Evolutionary conservation across 1,140 invertebrate species (phyloP).

Genomic region (Nymphalis io): DNA sequence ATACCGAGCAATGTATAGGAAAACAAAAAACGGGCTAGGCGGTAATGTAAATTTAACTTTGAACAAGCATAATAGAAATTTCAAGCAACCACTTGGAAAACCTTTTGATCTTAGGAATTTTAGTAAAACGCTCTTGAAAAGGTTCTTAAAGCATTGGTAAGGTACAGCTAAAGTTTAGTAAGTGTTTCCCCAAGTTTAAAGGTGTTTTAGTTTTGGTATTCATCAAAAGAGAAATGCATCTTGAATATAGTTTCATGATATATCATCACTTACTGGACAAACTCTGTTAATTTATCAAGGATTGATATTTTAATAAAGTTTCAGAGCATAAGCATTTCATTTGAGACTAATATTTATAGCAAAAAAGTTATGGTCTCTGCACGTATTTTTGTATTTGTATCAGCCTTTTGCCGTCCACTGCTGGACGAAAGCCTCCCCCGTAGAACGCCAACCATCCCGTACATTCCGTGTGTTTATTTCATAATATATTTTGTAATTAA

Average conservation of each 20-base stretch:
- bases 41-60: conserved; percentile 63
- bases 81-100: conserved; percentile 69
- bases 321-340: no score
- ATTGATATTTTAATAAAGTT: background rate
- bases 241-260: background rate
- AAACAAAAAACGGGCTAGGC: conserved; percentile 40
- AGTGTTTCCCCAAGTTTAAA: conserved; percentile 37
- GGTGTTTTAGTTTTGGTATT: conserved; percentile 23
- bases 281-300: background rate
- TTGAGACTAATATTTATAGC: no score
- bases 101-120: conserved; percentile 74
- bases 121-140: conserved; percentile 55
- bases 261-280: conserved; percentile 4
- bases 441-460: no score
- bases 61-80: conserved; percentile 71
- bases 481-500: background rate
- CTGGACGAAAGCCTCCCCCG: no score
- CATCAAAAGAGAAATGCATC: conserved; percentile 4
- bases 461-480: no score
- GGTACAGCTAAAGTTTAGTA: conserved; percentile 49
- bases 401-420: no score
- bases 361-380: no score
- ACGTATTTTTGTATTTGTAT: no score
- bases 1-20: conserved; percentile 22
- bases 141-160: conserved; percentile 52